phyloP scores from a whole-genome alignment of 1,140 invertebrate species.

The Trachymyrmex cornetzi region DNA sequence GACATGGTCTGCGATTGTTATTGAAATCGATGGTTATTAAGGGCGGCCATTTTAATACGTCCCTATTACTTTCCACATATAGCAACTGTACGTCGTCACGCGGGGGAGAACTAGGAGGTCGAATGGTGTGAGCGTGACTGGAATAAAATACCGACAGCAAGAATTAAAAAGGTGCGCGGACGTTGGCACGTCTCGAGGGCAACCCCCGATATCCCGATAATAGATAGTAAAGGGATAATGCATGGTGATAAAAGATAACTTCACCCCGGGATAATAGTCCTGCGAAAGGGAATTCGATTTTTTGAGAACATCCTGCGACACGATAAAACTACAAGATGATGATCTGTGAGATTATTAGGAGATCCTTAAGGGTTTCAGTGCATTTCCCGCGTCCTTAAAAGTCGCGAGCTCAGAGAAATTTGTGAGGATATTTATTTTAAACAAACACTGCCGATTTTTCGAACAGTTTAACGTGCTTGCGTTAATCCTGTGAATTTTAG shows the following conservation, averaged over 20 bases:
- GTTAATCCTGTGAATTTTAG: slow-evolving; percentile 34
- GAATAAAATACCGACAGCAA: slow-evolving; percentile 42
- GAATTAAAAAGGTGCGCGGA: slow-evolving; percentile 51
- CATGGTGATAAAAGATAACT: slow-evolving; percentile 50
- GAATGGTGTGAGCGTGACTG: slow-evolving; percentile 54
- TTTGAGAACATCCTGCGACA: neutral
- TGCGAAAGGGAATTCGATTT: slow-evolving; percentile 24
- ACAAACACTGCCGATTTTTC: neutral
- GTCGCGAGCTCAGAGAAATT: neutral
- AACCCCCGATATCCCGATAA: slow-evolving; percentile 32
- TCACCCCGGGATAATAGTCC: slow-evolving; percentile 15
- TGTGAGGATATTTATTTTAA: neutral
- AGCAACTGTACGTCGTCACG: slow-evolving; percentile 25
- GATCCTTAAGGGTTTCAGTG: slow-evolving; percentile 40
- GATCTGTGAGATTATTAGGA: slow-evolving; percentile 36
- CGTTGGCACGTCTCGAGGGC: slow-evolving; percentile 14
- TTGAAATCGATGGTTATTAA: slow-evolving; percentile 56
- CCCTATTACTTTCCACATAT: slow-evolving; percentile 55
- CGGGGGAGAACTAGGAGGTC: slow-evolving; percentile 13
- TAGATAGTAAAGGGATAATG: slow-evolving; percentile 50
- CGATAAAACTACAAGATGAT: slow-evolving; percentile 17
- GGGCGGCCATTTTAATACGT: slow-evolving; percentile 39
- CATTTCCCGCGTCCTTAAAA: neutral
- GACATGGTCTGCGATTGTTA: slow-evolving; percentile 26
- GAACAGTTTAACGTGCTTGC: slow-evolving; percentile 15